Evolutionary conservation across 30 jellyfish, hydroid and myxozoan genomes (phyloP), one percentile per base, ranked within the genome.

Genomic region (Aurelia sp.): DNA sequence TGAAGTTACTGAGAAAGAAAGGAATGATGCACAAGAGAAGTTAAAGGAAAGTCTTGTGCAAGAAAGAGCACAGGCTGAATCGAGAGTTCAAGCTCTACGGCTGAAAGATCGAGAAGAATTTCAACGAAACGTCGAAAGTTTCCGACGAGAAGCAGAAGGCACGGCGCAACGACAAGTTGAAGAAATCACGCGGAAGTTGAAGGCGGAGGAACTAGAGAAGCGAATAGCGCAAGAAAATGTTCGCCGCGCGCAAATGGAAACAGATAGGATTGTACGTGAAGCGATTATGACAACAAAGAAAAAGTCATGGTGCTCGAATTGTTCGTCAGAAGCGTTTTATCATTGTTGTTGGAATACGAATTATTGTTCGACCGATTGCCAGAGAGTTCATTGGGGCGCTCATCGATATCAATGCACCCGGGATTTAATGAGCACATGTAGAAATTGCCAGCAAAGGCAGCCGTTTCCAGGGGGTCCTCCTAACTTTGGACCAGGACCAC

Each of bases 341-440:
- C 98, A 93, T 76, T 93, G 98, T 65, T 93, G 98, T 86, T 93
- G 98, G 98, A 93, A 93, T 47, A 93, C 98, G 30, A 93, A 93
- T 83, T 93, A 93, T 75, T 93, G 98, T 68, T 88, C 98, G 53
- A 93, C 96, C 53, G 97, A 93, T n/a, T 93, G 98, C 41, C 98
- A 93, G 50, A 69, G 98, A 27, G 91, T 88, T 47, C 98, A 93
- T 63, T 93, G 98, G 98, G 91, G 85, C n/a, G 76, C 98, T 13
- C 98, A 93, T 82, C 82, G 98, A 47, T 93, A 93, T 51, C 98
- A 93, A 80, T 93, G 98, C 82, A 93, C 98, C 48, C 97, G 98
- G 57, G 98, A 93, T 65, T 86, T 93, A 55, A 88, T 85, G 94
- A 79, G 68, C 52, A 93, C 98, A 11, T 93, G 98, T 78, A 97